Evolutionary conservation across 2,113 vertebrate species (phyloP).

Genomic region (Sorex fumeus): DNA sequence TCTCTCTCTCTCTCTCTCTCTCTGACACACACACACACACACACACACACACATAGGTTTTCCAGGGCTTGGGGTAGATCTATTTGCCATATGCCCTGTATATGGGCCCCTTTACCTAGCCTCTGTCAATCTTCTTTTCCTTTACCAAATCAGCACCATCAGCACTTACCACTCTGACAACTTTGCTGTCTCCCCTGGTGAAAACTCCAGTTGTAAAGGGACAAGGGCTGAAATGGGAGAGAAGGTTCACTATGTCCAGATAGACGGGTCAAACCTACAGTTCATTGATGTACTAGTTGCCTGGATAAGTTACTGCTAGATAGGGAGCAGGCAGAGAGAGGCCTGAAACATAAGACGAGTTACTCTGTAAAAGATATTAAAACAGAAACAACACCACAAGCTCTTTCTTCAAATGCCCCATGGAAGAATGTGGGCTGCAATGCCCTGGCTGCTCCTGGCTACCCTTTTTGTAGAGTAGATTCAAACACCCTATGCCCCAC

Average conservation of each 20-base stretch:
- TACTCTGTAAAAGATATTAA: not conserved
- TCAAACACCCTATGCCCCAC: no score
- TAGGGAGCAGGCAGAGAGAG: not conserved
- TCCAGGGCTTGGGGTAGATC: not conserved
- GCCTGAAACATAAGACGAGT: not conserved
- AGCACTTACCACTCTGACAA: no score
- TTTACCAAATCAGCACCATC: not conserved
- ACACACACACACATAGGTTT: no score
- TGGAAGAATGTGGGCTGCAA: not conserved
- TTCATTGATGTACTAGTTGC: not conserved
- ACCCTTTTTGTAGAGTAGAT: not conserved
- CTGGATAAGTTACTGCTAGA: not conserved
- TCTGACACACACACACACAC: no score
- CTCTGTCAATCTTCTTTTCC: not conserved
- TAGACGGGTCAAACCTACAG: fast-evolving
- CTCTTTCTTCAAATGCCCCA: not conserved
- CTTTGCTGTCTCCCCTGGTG: not conserved
- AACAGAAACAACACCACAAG: no score
- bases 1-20: no score
- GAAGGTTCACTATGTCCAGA: not conserved
- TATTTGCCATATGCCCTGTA: not conserved
- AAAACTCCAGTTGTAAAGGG: not conserved
- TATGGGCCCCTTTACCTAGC: not conserved
- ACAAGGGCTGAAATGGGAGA: not conserved
- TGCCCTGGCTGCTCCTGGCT: not conserved